These are phyloP conservation scores for Oreochromis niloticus DNA, from an alignment of 2,113 vertebrate genomes.

Conservation along the genomic window DNA sequence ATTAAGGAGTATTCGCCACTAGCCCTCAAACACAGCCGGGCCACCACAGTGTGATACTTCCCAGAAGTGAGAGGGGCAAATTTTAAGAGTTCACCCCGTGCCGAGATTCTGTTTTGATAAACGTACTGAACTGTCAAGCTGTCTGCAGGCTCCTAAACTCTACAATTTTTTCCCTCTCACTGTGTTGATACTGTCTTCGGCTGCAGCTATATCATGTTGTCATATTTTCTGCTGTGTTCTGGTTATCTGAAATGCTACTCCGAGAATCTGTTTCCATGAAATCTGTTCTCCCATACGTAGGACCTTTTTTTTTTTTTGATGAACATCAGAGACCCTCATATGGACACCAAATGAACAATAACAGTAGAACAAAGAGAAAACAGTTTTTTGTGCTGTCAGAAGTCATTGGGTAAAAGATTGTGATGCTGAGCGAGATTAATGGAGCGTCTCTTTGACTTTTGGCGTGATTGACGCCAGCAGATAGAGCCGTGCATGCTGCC, in stretches of 20 bases:
- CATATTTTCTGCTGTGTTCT: not conserved
- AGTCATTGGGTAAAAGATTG: not conserved
- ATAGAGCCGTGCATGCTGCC: not conserved
- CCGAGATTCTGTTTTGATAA: not conserved
- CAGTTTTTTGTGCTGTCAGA: conserved; percentile 10
- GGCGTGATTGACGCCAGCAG: conserved; percentile 7
- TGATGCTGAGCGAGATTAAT: conserved; percentile 27
- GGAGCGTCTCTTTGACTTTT: conserved; percentile 14
- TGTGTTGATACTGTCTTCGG: not conserved
- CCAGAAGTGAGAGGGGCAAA: not conserved
- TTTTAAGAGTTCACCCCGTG: not conserved
- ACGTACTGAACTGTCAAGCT: not conserved
- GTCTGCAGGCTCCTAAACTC: not conserved
- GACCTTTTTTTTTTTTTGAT: not conserved
- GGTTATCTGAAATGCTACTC: conserved; percentile 25
- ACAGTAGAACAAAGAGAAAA: conserved; percentile 38
- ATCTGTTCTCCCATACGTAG: not conserved
- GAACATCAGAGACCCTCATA: conserved; percentile 37
- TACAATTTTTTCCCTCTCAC: not conserved
- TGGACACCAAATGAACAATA: conserved; percentile 58
- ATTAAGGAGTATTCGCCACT: conserved; percentile 84
- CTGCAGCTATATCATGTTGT: conserved; percentile 17
- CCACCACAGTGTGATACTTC: conserved; percentile 80
- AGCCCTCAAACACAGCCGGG: conserved; percentile 76
- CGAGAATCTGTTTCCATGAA: conserved; percentile 36